Conservation (phyloP, 2,797 vertebrate species). For the Poeciliopsis paucimaculata region DNA sequence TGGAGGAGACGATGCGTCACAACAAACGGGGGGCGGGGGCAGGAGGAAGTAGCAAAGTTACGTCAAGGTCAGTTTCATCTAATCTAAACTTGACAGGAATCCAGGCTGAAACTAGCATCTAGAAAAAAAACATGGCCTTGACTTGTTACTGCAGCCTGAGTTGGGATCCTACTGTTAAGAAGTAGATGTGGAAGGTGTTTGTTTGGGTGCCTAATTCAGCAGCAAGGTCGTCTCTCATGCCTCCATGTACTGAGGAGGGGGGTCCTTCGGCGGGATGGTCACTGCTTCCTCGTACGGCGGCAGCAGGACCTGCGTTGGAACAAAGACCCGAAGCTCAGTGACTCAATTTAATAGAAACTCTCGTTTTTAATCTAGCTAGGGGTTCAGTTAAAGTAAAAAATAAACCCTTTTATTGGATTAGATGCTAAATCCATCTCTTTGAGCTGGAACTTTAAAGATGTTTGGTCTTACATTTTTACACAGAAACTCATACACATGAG, state of each 20-base stretch:
- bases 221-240: slow-evolving; percentile 55
- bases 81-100: slow-evolving; percentile 46
- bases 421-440: neutral
- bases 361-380: neutral
- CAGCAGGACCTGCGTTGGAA: slow-evolving; percentile 77
- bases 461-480: neutral
- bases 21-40: slow-evolving; percentile 28
- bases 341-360: neutral
- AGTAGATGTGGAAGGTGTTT: slow-evolving; percentile 19
- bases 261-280: slow-evolving; percentile 79
- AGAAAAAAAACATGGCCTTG: slow-evolving; percentile 29
- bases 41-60: slow-evolving; percentile 9
- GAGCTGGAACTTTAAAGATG: neutral
- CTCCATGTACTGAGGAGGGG: slow-evolving; percentile 80
- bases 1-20: slow-evolving; percentile 53
- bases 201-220: slow-evolving; percentile 26
- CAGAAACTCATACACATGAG: too few relatives aligned
- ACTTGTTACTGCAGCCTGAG: slow-evolving; percentile 35
- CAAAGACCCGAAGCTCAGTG: slow-evolving; percentile 16
- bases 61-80: slow-evolving; percentile 50
- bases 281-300: slow-evolving; percentile 82
- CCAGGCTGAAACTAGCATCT: slow-evolving; percentile 42
- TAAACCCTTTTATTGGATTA: neutral
- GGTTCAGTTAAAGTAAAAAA: neutral
- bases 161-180: slow-evolving; percentile 33